Conservation (phyloP, 1,140 invertebrate species). For the Rhagoletis zephyria region DNA sequence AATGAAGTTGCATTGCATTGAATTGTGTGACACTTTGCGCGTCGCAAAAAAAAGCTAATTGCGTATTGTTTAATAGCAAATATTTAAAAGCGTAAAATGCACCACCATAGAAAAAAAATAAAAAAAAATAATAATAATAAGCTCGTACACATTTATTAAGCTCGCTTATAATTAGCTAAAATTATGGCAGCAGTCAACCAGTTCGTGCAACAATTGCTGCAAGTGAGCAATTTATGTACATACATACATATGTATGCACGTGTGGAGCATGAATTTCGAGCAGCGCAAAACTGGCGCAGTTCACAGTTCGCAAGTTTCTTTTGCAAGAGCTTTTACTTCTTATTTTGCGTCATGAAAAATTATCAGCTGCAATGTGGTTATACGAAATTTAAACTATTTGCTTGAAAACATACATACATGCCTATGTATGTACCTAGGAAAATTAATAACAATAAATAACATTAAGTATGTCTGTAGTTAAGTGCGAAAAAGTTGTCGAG, state of each 20-base stretch:
- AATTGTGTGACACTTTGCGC: constrained; percentile 16
- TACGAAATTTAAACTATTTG: background rate
- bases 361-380: too few relatives aligned
- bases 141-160: background rate
- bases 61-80: constrained; percentile 24
- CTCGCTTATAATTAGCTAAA: constrained; percentile 38
- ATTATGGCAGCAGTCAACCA: constrained; percentile 33
- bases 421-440: background rate
- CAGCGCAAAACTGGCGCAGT: background rate
- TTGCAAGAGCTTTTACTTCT: too few relatives aligned
- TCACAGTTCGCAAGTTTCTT: too few relatives aligned
- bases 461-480: background rate
- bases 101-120: background rate
- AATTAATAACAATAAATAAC: constrained; percentile 34
- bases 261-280: background rate
- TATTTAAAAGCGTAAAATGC: constrained; percentile 13
- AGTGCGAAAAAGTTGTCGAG: background rate
- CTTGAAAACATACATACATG: background rate
- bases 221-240: background rate
- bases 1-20: constrained; percentile 22
- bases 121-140: background rate
- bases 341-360: too few relatives aligned
- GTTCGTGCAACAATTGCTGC: constrained; percentile 37
- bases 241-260: background rate
- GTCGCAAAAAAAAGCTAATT: constrained; percentile 25